Evolutionary conservation across 2,888 invertebrate genomes (phyloP).

Genomic region (Xanthorhoe spadicearia): DNA sequence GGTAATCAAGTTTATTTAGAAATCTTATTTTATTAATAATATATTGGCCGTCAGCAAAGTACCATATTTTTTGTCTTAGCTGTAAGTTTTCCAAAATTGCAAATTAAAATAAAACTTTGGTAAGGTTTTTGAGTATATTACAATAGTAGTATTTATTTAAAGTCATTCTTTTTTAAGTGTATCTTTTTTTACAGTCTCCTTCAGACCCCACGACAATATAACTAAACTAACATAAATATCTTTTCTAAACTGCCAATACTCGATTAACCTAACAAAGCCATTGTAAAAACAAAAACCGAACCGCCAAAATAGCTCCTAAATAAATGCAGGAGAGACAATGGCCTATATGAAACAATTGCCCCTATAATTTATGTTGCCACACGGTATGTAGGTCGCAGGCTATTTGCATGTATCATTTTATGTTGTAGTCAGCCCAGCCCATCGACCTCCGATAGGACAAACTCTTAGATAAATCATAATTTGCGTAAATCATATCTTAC

Average conservation of each 20-base stretch:
- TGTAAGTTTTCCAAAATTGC: too few species aligned
- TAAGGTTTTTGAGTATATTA: too few species aligned
- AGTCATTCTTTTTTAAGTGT: too few species aligned
- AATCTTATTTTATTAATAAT: too few species aligned
- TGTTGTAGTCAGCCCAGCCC: slow-evolving; percentile 38
- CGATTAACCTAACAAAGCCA: slow-evolving; percentile 39
- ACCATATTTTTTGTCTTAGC: too few species aligned
- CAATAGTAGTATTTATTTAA: too few species aligned
- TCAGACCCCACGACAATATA: too few species aligned
- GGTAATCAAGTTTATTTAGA: too few species aligned
- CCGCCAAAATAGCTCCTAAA: slow-evolving; percentile 55
- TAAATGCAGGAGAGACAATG: slow-evolving; percentile 62
- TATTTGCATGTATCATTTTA: slow-evolving; percentile 49
- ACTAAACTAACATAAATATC: too few species aligned
- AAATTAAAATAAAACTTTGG: too few species aligned
- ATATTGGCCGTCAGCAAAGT: too few species aligned
- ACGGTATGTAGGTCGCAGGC: slow-evolving; percentile 60
- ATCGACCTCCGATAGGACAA: slow-evolving; percentile 27
- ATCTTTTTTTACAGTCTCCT: too few species aligned
- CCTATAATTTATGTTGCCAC: slow-evolving; percentile 71
- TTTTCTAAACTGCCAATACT: not conserved
- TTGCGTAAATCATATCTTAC: slow-evolving; percentile 27
- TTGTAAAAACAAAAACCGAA: slow-evolving; percentile 42
- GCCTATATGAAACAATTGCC: slow-evolving; percentile 76
- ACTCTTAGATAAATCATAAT: slow-evolving; percentile 29